phyloP scores from a whole-genome alignment of 2,888 invertebrate genomes.

The Bedellia somnulentella region DNA sequence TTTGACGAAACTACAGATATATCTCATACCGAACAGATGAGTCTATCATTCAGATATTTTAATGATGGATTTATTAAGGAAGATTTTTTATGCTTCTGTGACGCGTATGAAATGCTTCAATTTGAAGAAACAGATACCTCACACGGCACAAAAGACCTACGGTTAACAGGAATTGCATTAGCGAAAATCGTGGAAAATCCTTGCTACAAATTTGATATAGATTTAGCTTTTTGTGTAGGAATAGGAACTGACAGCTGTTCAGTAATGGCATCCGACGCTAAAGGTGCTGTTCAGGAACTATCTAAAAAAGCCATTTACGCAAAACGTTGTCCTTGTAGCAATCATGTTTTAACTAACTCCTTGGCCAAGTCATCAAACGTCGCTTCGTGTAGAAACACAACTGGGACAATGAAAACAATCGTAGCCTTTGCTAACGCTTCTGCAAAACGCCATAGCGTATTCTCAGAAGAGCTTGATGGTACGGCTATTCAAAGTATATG shows the following conservation, averaged over 20 bases:
- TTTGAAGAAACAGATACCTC: conserved; percentile 6
- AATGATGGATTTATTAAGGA: conserved; percentile 9
- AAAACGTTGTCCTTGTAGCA: conserved; percentile 15
- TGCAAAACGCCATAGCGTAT: conserved; percentile 9
- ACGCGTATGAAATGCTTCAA: conserved; percentile 6
- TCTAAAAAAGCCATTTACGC: conserved; percentile 11
- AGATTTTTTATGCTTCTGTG: conserved; percentile 8
- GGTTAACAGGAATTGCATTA: conserved; percentile 13
- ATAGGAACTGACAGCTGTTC: conserved; percentile 18
- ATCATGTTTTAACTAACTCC: conserved; percentile 16
- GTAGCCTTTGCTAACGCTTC: conserved; percentile 10
- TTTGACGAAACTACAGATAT: conserved; percentile 18
- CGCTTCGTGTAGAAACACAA: conserved; percentile 10
- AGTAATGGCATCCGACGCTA: conserved; percentile 16
- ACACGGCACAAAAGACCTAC: conserved; percentile 9
- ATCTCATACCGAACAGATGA: conserved; percentile 11
- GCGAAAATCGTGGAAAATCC: conserved; percentile 14
- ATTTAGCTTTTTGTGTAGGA: conserved; percentile 11
- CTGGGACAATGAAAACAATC: conserved; percentile 9
- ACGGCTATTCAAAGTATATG: conserved; percentile 10
- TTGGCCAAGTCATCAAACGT: conserved; percentile 14
- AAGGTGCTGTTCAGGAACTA: conserved; percentile 14
- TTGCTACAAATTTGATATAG: conserved; percentile 12
- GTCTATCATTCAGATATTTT: conserved; percentile 14
- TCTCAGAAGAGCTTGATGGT: conserved; percentile 6